These are phyloP conservation scores for Megaustenia siamemsis DNA, from an alignment of 2,888 invertebrate genomes.

Conservation along the genomic window DNA sequence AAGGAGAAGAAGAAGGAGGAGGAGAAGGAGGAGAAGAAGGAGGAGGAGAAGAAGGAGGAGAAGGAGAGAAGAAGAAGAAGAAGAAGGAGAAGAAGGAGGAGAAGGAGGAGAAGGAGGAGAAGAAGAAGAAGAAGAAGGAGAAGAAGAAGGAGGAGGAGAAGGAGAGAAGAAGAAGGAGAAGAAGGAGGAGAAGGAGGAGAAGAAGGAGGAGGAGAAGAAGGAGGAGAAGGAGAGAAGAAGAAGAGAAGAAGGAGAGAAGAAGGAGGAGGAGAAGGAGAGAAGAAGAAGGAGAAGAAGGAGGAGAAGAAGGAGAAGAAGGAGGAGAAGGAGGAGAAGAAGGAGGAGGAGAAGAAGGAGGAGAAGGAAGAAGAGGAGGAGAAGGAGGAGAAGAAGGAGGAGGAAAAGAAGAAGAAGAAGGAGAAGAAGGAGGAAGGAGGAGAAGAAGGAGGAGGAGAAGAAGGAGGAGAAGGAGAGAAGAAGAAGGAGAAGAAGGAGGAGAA, in stretches of 20 bases:
- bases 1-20: neutral
- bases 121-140: neutral
- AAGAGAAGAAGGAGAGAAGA: neutral
- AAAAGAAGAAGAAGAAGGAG: neutral
- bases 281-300: conserved; percentile 9
- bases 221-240: neutral
- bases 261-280: too few species aligned
- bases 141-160: neutral
- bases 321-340: neutral
- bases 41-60: neutral
- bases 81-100: neutral
- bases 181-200: too few species aligned
- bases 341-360: neutral
- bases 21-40: neutral
- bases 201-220: too few species aligned
- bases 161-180: neutral
- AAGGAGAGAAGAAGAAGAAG: neutral
- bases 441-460: neutral
- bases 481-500: neutral
- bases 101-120: too few species aligned
- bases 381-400: neutral
- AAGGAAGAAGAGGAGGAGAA: neutral
- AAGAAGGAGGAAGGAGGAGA: neutral
- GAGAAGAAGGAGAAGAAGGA: conserved; percentile 9
- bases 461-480: neutral